Conservation (phyloP, 2,113 vertebrate genomes). For the Labeo rohita region DNA sequence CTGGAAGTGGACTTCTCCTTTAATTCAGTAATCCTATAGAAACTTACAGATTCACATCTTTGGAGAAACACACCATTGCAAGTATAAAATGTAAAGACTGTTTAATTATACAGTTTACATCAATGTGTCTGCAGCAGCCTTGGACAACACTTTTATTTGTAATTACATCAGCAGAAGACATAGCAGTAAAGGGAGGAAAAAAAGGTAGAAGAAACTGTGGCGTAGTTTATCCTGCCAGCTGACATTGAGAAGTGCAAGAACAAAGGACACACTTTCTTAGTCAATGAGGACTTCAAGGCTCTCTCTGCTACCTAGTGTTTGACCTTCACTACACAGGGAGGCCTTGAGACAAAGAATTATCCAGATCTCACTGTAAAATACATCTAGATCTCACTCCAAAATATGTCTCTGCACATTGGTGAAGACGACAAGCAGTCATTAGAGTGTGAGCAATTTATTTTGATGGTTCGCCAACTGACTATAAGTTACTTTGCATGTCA, state of each 20-base stretch:
- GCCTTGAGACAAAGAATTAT: slow-evolving; percentile 41
- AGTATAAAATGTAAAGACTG: slow-evolving; percentile 25
- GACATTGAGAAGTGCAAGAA: slow-evolving; percentile 82
- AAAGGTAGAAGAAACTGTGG: neutral
- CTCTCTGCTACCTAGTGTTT: slow-evolving; percentile 75
- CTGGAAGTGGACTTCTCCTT: too few relatives aligned
- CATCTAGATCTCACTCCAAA: neutral
- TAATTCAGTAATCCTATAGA: too few relatives aligned
- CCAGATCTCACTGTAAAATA: slow-evolving; percentile 34
- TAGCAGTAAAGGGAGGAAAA: slow-evolving; percentile 29
- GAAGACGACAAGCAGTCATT: neutral
- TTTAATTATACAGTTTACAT: slow-evolving; percentile 51
- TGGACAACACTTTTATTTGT: slow-evolving; percentile 48
- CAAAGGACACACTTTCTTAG: slow-evolving; percentile 78
- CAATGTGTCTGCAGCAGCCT: slow-evolving; percentile 42
- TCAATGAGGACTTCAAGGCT: slow-evolving; percentile 84
- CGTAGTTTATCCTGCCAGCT: slow-evolving; percentile 60
- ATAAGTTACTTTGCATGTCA: neutral
- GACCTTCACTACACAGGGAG: slow-evolving; percentile 69
- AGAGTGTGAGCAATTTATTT: neutral
- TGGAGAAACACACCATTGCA: neutral
- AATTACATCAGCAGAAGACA: slow-evolving; percentile 52
- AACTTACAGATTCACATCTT: neutral
- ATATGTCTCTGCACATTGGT: neutral
- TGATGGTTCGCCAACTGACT: neutral